Evolutionary conservation across 1,140 invertebrate genomes (phyloP), one percentile per base, ranked within the genome.

Genomic region (Drosophila nigromelanica): DNA sequence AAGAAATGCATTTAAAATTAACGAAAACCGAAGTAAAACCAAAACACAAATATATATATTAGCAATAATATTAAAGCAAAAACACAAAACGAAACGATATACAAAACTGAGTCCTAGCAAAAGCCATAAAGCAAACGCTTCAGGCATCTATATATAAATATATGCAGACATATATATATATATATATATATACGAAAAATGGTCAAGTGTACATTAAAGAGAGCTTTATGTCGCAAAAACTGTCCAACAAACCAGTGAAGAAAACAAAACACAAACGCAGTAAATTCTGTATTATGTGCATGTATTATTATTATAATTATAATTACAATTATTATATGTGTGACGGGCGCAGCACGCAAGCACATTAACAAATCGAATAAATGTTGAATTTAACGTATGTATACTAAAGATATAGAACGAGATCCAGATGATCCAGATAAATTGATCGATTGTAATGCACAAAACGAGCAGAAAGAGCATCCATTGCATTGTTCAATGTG

Each of bases 361-460:
- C 66, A 80, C 73, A 80, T 86, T 81, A 87, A 81, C 67, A 69
- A 87, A 86, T 87, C 81, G 81, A 86, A 86, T 87, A 87, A 82
- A 87, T 86, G 82, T 86, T 86, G 75, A 78, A 86, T 78, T 89
- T 78, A 82, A 73, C 58, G 51, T 68, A 78, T 78, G 74, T 86
- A 86, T 81, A 81, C 75, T 80, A 78, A 86, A 59, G 24, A 71
- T 12, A 37, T 45, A 30, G 39, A 40, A 47, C 52, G 40, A 79
- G 63, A 62, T 24, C 64, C 64, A 27, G 4, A 27, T 5, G 27
- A 27, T 27, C 27, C 27, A 50, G 52, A 30, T 43, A 24, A 24
- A 78, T 39, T 37, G 43, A 71, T 66, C 15, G 47, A 71, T 60
- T 48, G 27, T 30, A 64, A 67, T 58, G 55, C 45, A 55, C 48